These are phyloP conservation scores for Eretmochelys imbricata DNA, from an alignment of 2,113 vertebrate genomes.

Conservation along the genomic window DNA sequence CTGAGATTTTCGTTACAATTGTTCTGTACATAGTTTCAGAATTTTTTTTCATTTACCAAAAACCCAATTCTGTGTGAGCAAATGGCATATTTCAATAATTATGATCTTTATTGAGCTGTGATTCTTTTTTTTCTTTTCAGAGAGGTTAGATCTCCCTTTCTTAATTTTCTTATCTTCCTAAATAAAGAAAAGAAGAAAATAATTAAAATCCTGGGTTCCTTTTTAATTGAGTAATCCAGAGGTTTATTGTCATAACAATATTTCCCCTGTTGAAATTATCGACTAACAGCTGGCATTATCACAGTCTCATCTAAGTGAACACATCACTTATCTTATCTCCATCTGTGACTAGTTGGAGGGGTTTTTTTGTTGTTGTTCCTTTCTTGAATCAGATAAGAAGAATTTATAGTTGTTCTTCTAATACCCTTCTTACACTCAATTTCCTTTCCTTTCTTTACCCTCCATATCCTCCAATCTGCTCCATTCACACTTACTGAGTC, in stretches of 20 bases:
- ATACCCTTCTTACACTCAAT: not conserved
- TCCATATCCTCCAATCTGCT: not conserved
- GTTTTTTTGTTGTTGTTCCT: constrained; percentile 14
- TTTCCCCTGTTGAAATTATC: constrained; percentile 49
- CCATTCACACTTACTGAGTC: not conserved
- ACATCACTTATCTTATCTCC: not conserved
- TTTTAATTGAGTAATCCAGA: constrained; percentile 58
- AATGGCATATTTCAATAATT: not conserved
- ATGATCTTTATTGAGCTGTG: not conserved
- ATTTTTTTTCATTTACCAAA: not conserved
- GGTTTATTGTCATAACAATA: constrained; percentile 54
- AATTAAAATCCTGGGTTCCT: not conserved
- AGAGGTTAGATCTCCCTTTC: not conserved
- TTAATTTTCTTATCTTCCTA: not conserved
- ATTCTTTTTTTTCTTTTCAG: not conserved
- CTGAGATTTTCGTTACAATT: fast-evolving
- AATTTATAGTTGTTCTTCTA: not conserved
- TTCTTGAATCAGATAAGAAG: not conserved
- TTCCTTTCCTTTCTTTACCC: not conserved
- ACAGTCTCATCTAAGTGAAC: constrained; percentile 17
- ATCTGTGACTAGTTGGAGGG: constrained; percentile 37
- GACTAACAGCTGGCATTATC: constrained; percentile 53
- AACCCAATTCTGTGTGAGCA: not conserved
- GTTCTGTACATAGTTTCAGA: fast-evolving
- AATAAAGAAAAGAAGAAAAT: not conserved